Percentiles rank a stretch among this genome's conserved stretches.
These are phyloP conservation scores for Perognathus longimembris DNA, from an alignment of 2,113 vertebrate species.

Conservation along the genomic window DNA sequence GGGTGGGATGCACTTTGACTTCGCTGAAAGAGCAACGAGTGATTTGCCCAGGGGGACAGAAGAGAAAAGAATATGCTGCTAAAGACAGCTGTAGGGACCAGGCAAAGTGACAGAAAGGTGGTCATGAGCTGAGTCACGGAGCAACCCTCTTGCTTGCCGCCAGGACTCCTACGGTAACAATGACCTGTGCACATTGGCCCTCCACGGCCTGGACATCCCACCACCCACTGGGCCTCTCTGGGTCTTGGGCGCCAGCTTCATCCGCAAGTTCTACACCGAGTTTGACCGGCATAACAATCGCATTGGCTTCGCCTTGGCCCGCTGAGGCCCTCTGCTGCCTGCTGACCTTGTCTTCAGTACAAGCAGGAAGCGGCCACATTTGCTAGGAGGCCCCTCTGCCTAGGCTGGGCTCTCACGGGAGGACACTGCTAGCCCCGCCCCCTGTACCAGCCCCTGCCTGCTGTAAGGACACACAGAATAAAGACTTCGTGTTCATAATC, in stretches of 20 bases:
- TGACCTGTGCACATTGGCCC: constrained; percentile 92
- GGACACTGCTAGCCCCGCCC: background rate
- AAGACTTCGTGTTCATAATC: constrained; percentile 59
- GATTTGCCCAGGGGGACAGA: background rate
- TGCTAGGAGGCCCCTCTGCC: background rate
- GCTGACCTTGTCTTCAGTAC: background rate
- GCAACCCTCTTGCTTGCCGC: background rate
- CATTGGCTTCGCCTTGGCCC: constrained; percentile 95
- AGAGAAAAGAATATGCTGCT: accelerated
- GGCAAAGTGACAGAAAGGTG: background rate
- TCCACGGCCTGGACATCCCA: constrained; percentile 93
- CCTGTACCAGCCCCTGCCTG: constrained; percentile 12
- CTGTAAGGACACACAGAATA: constrained; percentile 72
- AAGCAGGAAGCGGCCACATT: background rate
- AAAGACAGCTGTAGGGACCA: background rate
- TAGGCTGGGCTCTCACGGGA: background rate
- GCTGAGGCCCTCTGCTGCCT: constrained; percentile 83
- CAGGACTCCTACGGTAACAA: constrained; percentile 92
- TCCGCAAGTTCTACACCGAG: constrained; percentile 96
- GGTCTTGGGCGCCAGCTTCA: constrained; percentile 97
- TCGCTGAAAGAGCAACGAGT: background rate
- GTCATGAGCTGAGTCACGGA: background rate
- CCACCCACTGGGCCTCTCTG: constrained; percentile 95
- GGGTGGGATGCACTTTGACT: background rate
- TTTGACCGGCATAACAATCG: constrained; percentile 95